Percentiles rank a stretch among this genome's conserved stretches.
Conservation (phyloP, 2,888 invertebrate genomes). For the Ochropleura leucogaster region DNA sequence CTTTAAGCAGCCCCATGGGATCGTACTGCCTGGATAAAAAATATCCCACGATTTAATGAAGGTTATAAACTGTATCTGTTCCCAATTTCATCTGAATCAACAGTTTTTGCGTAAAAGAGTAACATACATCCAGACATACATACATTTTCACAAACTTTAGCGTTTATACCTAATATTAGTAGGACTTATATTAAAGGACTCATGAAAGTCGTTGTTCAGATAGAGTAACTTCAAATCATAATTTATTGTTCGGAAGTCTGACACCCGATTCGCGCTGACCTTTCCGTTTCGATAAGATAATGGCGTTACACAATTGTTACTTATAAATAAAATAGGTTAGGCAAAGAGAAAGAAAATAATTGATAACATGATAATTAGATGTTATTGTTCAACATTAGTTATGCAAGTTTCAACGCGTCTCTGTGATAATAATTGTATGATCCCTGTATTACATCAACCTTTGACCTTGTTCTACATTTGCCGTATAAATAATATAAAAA, state of each 20-base stretch:
- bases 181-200: conserved; percentile 41
- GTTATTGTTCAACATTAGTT: conserved; percentile 47
- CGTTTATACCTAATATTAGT: no score
- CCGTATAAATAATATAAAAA: neutral
- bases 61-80: no score
- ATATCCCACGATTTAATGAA: no score
- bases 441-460: conserved; percentile 27
- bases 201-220: conserved; percentile 63
- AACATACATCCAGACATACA: no score
- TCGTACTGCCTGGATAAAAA: no score
- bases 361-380: conserved; percentile 52
- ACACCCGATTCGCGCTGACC: conserved; percentile 83
- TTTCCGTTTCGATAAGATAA: conserved; percentile 88
- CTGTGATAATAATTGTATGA: conserved; percentile 22
- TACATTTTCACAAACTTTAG: no score
- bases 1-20: no score
- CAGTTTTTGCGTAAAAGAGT: no score
- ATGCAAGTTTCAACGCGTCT: conserved; percentile 30
- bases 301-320: conserved; percentile 76
- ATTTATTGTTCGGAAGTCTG: conserved; percentile 83
- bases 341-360: conserved; percentile 72
- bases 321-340: conserved; percentile 73
- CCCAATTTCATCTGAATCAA: no score
- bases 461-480: conserved; percentile 25
- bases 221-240: conserved; percentile 66